A percentile compares a stretch with the other conserved stretches of the same genome.
Conservation (phyloP, 1,140 invertebrate species). For the Apis florea region DNA sequence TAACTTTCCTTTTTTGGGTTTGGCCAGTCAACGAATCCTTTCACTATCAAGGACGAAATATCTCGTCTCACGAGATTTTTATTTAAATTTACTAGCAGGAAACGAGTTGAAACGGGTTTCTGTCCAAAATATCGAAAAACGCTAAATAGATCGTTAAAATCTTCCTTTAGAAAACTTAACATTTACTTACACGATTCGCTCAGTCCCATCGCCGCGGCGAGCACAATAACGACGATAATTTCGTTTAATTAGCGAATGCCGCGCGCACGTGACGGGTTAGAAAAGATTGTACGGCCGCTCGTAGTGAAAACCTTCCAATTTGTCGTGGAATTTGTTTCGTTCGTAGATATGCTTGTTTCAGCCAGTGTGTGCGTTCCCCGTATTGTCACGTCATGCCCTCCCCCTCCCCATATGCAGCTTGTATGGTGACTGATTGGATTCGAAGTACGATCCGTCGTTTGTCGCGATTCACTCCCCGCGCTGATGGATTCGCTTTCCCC, state of each 20-base stretch:
- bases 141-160: too few relatives aligned
- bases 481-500: not conserved
- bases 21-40: too few relatives aligned
- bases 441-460: constrained; percentile 3
- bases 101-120: too few relatives aligned
- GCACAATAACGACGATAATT: constrained; percentile 14
- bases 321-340: constrained; percentile 16
- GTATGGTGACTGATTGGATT: constrained; percentile 14
- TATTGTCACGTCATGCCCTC: not conserved
- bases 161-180: too few relatives aligned
- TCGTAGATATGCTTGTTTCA: not conserved
- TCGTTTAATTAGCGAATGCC: constrained; percentile 20
- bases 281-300: not conserved
- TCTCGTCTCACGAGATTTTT: too few relatives aligned
- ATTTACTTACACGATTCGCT: too few relatives aligned
- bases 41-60: too few relatives aligned
- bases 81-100: too few relatives aligned
- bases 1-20: too few relatives aligned
- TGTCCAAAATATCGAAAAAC: too few relatives aligned
- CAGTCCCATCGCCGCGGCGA: too few relatives aligned
- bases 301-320: constrained; percentile 8
- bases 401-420: not conserved
- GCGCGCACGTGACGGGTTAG: too few relatives aligned
- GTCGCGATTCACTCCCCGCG: not conserved
- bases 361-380: not conserved